Conservation (phyloP, 2,888 invertebrate genomes). For the Orchesellides sinensis region DNA sequence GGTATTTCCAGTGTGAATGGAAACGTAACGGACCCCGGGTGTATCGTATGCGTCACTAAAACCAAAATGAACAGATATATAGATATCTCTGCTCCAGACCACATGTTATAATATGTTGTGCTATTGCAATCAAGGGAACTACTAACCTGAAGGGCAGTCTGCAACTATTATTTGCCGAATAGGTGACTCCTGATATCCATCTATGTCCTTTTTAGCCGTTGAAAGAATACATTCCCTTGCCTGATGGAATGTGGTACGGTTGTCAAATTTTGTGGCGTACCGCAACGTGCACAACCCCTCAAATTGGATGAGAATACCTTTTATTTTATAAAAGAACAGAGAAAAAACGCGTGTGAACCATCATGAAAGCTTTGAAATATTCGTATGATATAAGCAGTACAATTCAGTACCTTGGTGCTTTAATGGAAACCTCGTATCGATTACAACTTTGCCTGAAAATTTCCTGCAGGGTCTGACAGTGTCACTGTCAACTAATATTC, state of each 20-base stretch:
- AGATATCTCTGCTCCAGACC: too few relatives aligned
- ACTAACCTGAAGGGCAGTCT: neutral
- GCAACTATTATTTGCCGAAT: slow-evolving; percentile 5
- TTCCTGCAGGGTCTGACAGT: slow-evolving; percentile 34
- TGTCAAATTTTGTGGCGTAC: slow-evolving; percentile 47
- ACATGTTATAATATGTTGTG: too few relatives aligned
- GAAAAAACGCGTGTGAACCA: neutral
- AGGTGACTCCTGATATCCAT: slow-evolving; percentile 47
- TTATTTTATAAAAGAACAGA: too few relatives aligned
- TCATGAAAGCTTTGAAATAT: neutral
- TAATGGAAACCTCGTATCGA: slow-evolving; percentile 53
- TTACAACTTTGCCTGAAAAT: slow-evolving; percentile 41
- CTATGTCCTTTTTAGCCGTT: slow-evolving; percentile 10
- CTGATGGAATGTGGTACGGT: slow-evolving; percentile 43
- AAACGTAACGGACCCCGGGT: slow-evolving; percentile 21
- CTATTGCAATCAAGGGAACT: too few relatives aligned
- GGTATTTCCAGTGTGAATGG: slow-evolving; percentile 43
- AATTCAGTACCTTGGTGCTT: slow-evolving; percentile 46
- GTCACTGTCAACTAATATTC: slow-evolving; percentile 43
- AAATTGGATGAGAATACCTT: slow-evolving; percentile 44
- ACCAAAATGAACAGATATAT: neutral
- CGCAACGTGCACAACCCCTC: slow-evolving; percentile 43
- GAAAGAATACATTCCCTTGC: slow-evolving; percentile 31
- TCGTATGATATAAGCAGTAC: neutral
- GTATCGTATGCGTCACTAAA: neutral